phyloP scores from a whole-genome alignment of 2,113 vertebrate species.

The Pygoscelis adeliae region DNA sequence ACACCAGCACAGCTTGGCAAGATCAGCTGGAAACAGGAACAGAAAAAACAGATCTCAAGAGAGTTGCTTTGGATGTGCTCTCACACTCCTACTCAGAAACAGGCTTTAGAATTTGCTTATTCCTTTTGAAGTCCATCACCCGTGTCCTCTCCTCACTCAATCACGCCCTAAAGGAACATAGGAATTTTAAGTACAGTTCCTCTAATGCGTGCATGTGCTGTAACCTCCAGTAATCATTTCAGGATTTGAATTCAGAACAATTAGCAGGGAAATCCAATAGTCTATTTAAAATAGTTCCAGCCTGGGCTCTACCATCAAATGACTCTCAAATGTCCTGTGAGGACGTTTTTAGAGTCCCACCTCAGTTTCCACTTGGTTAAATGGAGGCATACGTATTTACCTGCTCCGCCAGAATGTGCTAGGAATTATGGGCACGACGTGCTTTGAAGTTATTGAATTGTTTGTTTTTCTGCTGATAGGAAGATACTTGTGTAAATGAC shows the following conservation, averaged over 20 bases:
- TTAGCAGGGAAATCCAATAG: not conserved
- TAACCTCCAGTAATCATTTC: not conserved
- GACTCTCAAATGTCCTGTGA: accelerated
- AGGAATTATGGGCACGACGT: not conserved
- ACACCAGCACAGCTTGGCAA: not conserved
- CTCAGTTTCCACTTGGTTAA: not conserved
- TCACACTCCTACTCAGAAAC: not conserved
- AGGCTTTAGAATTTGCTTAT: not conserved
- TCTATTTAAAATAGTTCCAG: not conserved
- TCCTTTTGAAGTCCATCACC: not conserved
- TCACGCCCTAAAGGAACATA: not conserved
- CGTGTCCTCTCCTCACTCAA: not conserved
- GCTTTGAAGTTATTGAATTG: not conserved
- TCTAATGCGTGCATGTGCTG: accelerated
- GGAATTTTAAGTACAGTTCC: not conserved
- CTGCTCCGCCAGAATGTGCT: not conserved
- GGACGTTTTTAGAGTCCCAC: not conserved
- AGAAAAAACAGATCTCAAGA: not conserved
- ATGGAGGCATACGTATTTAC: not conserved
- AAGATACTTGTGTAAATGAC: not conserved
- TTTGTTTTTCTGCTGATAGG: not conserved
- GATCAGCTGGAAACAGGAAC: not conserved
- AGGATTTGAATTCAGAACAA: not conserved
- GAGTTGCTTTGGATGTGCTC: not conserved
- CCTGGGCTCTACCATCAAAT: not conserved